These are phyloP conservation scores for Cisticola juncidis DNA, from an alignment of 2,113 vertebrate species.

Conservation along the genomic window DNA sequence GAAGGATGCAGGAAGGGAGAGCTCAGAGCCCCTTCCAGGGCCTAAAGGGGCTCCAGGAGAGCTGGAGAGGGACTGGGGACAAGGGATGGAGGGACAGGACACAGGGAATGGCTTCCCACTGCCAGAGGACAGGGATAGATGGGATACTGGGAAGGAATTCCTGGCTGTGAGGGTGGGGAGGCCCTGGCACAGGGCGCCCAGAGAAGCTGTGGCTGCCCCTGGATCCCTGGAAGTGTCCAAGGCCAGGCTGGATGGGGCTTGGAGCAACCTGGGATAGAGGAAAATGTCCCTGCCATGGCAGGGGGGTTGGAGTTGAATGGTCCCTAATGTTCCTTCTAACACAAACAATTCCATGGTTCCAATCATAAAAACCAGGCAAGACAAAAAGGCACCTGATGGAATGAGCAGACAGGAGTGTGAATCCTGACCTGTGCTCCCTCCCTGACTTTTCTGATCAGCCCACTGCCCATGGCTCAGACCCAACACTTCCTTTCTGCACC, in stretches of 20 bases:
- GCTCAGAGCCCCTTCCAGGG: fast-evolving
- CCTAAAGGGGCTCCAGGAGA: background rate
- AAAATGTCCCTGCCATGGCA: fast-evolving
- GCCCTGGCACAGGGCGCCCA: background rate
- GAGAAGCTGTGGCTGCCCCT: background rate
- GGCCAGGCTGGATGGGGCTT: fast-evolving
- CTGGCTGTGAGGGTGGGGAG: fast-evolving
- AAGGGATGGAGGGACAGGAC: background rate
- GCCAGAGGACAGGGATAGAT: fast-evolving
- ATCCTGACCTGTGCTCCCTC: background rate
- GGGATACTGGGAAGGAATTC: background rate
- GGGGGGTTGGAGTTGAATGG: background rate
- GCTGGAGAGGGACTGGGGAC: background rate
- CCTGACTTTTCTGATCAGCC: background rate
- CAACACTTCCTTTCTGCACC: background rate
- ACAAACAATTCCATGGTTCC: background rate
- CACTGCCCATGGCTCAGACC: fast-evolving
- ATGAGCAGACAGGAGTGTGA: background rate
- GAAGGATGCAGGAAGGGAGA: background rate
- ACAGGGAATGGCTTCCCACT: background rate
- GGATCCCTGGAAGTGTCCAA: background rate
- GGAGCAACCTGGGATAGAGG: background rate
- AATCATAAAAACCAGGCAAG: fast-evolving
- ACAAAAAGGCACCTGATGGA: fast-evolving
- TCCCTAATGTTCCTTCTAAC: background rate